These are phyloP conservation scores for Aphelinus atriplicis DNA, from an alignment of 1,140 invertebrate species.

Conservation along the genomic window DNA sequence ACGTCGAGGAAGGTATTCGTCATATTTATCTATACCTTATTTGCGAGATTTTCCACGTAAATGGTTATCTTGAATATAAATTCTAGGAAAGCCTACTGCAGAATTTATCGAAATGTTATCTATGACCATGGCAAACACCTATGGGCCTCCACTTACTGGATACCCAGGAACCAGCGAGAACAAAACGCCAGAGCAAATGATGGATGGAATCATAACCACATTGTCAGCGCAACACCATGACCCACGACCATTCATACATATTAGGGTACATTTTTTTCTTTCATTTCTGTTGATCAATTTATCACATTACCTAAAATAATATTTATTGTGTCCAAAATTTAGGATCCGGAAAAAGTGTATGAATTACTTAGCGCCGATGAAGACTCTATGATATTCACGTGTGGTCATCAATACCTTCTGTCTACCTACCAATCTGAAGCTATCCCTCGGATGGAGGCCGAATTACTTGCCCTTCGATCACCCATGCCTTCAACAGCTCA, in stretches of 20 bases:
- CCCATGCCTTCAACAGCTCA: constrained; percentile 60
- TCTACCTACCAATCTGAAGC: constrained; percentile 57
- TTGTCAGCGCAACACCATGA: constrained; percentile 56
- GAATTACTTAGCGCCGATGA: constrained; percentile 56
- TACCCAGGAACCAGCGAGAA: constrained; percentile 57
- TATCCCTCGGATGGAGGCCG: constrained; percentile 61
- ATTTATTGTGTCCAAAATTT: not conserved
- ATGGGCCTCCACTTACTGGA: constrained; percentile 58
- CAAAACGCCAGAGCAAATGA: constrained; percentile 60
- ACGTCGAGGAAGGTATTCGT: constrained; percentile 60
- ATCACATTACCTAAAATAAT: not conserved
- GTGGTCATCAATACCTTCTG: constrained; percentile 62
- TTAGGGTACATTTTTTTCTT: constrained; percentile 53
- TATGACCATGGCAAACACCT: constrained; percentile 57
- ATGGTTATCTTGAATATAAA: not conserved
- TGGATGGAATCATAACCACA: constrained; percentile 61
- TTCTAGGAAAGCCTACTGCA: constrained; percentile 56
- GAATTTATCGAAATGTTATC: constrained; percentile 64
- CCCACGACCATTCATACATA: constrained; percentile 61
- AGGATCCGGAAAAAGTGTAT: constrained; percentile 58
- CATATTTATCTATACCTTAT: not conserved
- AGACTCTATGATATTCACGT: constrained; percentile 63
- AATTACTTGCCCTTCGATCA: constrained; percentile 55
- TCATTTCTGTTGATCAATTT: not conserved
- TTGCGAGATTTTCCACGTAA: not conserved